A percentile compares a stretch with the other conserved stretches of the same genome.
Evolutionary conservation across 2,797 vertebrate species (phyloP).

Genomic region (Decapterus maruadsi): DNA sequence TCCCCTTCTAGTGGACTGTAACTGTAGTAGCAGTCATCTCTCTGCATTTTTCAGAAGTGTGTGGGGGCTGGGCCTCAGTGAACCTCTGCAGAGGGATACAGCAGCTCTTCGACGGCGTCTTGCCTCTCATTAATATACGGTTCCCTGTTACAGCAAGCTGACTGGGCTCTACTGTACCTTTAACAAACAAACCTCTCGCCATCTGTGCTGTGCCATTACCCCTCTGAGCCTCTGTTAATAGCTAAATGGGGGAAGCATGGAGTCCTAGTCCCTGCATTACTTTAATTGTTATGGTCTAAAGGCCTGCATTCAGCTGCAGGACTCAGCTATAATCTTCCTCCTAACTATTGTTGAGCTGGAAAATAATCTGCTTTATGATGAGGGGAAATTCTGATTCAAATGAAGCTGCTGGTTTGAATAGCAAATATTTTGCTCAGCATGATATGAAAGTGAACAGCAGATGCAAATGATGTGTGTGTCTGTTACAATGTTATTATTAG

Average conservation of each 20-base stretch:
- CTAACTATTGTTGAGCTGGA: conserved; percentile 69
- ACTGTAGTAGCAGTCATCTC: conserved; percentile 70
- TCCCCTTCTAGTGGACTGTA: conserved; percentile 82
- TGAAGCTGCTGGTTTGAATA: conserved; percentile 24
- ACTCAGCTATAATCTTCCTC: conserved; percentile 73
- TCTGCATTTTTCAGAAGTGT: conserved; percentile 63
- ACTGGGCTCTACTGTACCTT: conserved; percentile 46
- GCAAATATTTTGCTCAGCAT: background rate
- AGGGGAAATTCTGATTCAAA: conserved; percentile 56
- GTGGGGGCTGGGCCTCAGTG: conserved; percentile 52
- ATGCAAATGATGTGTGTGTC: conserved; percentile 8
- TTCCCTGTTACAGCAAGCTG: conserved; percentile 21
- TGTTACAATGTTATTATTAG: conserved; percentile 11
- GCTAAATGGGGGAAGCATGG: conserved; percentile 57
- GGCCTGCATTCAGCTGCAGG: conserved; percentile 59
- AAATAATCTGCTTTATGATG: conserved; percentile 72
- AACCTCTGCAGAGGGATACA: conserved; percentile 59
- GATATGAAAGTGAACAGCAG: conserved; percentile 10
- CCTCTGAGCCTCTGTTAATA: conserved; percentile 74
- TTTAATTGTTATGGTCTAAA: conserved; percentile 82
- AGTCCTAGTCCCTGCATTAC: conserved; percentile 74
- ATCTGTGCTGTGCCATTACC: conserved; percentile 77
- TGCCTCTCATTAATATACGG: conserved; percentile 49
- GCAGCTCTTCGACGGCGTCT: conserved; percentile 42
- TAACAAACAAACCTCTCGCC: conserved; percentile 68